Evolutionary conservation across 2,113 vertebrate species (phyloP).

Genomic region (Cyrtonyx montezumae): DNA sequence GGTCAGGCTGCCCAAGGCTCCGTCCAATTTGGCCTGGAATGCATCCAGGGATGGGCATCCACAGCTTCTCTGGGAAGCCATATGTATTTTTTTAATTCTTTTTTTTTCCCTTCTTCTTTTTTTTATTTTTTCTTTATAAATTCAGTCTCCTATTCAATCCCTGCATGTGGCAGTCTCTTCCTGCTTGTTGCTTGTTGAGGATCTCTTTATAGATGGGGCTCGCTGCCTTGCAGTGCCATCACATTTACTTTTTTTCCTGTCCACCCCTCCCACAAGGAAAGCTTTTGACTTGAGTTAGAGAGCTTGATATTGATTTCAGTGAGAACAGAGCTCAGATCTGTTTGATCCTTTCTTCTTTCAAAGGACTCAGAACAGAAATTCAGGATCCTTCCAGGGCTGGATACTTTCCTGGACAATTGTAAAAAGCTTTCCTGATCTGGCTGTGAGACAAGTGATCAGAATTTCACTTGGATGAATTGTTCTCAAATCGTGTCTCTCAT

Average conservation of each 20-base stretch:
- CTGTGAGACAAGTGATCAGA: background rate
- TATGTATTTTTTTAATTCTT: too few species aligned
- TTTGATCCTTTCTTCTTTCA: background rate
- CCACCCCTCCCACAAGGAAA: background rate
- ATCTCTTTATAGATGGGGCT: background rate
- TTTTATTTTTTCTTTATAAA: too few species aligned
- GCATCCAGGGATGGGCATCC: too few species aligned
- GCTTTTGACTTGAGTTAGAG: background rate
- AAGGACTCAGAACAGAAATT: background rate
- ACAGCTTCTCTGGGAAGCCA: too few species aligned
- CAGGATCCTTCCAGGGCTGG: background rate
- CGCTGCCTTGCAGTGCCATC: background rate
- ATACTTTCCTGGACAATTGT: slow-evolving; percentile 22
- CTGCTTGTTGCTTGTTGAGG: background rate
- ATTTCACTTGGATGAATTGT: slow-evolving; percentile 44
- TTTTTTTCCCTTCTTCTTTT: too few species aligned
- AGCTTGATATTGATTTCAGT: background rate
- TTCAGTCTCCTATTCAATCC: background rate
- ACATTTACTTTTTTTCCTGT: background rate
- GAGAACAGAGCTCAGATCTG: background rate
- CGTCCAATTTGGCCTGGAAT: too few species aligned
- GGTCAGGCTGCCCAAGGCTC: too few species aligned
- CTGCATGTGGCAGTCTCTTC: background rate
- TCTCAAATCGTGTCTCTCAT: background rate
- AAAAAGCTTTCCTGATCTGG: slow-evolving; percentile 41